Evolutionary conservation across 2,888 invertebrate species (phyloP).

Genomic region (Piscicola geometra): DNA sequence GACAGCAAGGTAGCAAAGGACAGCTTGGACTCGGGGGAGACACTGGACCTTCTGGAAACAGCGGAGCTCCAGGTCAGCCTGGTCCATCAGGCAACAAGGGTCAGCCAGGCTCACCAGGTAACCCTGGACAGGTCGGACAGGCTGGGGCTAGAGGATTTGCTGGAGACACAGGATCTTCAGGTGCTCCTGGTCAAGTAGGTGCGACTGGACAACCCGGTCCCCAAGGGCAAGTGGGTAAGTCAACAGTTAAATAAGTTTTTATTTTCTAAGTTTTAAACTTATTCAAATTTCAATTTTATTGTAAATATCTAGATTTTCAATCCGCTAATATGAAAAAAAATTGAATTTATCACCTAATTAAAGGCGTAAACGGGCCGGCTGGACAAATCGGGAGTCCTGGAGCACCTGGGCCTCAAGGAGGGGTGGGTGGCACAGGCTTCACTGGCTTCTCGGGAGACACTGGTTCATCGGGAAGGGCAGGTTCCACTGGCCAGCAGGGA

Average conservation of each 20-base stretch:
- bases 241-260: not conserved
- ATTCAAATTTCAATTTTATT: too few relatives aligned
- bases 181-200: constrained; percentile 34
- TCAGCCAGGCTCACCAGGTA: constrained; percentile 39
- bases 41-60: constrained; percentile 29
- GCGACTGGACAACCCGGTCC: constrained; percentile 35
- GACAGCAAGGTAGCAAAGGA: constrained; percentile 24
- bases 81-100: constrained; percentile 40
- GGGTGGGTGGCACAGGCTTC: constrained; percentile 32
- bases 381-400: constrained; percentile 36
- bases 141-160: constrained; percentile 35
- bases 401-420: constrained; percentile 35
- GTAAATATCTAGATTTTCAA: too few relatives aligned
- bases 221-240: not conserved
- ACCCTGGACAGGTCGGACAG: constrained; percentile 35
- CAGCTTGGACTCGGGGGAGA: constrained; percentile 31
- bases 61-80: constrained; percentile 31
- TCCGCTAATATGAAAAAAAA: not conserved
- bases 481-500: constrained; percentile 37
- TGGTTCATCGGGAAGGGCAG: constrained; percentile 30
- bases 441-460: constrained; percentile 29
- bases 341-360: not conserved
- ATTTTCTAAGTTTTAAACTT: too few relatives aligned
- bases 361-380: constrained; percentile 31
- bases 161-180: constrained; percentile 34